phyloP scores from a whole-genome alignment of 2,797 vertebrate genomes.

The Cossypha caffra region DNA sequence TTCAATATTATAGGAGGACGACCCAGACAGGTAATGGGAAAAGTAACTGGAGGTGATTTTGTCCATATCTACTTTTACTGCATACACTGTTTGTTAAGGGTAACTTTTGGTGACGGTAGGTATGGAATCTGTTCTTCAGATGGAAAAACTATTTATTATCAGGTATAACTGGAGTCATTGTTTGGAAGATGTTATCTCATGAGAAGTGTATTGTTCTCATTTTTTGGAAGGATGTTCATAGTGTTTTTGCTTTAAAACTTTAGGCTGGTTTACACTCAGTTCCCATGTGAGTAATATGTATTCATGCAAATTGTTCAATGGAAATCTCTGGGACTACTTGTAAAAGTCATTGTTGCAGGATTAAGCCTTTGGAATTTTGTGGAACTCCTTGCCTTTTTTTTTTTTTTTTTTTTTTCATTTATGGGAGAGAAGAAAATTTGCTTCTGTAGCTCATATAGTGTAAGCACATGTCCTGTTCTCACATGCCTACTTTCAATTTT shows the following conservation, averaged over 20 bases:
- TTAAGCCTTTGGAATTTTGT: conserved; percentile 17
- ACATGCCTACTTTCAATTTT: neutral
- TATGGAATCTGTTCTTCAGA: neutral
- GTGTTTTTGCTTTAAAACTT: neutral
- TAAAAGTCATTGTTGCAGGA: neutral
- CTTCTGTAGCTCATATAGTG: neutral
- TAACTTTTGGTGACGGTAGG: neutral
- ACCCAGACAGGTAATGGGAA: conserved; percentile 70
- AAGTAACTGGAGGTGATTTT: neutral
- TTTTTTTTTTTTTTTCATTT: neutral
- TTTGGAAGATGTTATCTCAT: neutral
- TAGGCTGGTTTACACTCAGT: neutral
- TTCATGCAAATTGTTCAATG: neutral
- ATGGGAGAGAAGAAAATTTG: neutral
- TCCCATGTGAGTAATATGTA: neutral
- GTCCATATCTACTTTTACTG: neutral
- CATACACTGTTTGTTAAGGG: neutral
- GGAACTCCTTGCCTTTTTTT: neutral
- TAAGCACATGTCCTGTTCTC: neutral
- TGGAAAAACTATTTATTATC: neutral
- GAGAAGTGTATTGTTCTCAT: neutral
- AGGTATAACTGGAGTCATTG: neutral
- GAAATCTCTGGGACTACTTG: neutral
- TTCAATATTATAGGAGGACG: conserved; percentile 79
- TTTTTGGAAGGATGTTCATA: neutral